These are phyloP conservation scores for Himalopsyche kuldschensis DNA, from an alignment of 2,888 invertebrate genomes.

Conservation along the genomic window DNA sequence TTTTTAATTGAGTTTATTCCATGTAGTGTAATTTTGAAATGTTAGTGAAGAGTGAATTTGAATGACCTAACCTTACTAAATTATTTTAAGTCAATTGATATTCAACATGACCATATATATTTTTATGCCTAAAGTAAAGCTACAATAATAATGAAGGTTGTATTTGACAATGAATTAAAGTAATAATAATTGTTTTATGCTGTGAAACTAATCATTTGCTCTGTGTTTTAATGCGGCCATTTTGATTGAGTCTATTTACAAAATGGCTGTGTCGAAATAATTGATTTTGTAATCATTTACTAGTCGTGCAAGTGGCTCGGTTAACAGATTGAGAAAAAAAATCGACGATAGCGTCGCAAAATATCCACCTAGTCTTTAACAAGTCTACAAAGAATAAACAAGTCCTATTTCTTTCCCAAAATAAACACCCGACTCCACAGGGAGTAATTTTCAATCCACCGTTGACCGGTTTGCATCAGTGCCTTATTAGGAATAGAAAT, in stretches of 20 bases:
- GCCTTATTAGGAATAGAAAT: neutral
- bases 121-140: neutral
- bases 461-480: neutral
- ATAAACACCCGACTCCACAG: neutral
- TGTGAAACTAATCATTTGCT: neutral
- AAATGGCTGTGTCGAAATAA: neutral
- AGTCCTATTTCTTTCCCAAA: neutral
- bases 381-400: conserved; percentile 12
- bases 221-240: neutral
- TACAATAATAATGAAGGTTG: neutral
- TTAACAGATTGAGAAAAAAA: neutral
- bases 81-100: neutral
- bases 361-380: conserved; percentile 33
- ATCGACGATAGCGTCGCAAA: conserved; percentile 35
- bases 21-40: too few species aligned
- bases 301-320: neutral
- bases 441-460: neutral
- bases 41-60: too few species aligned
- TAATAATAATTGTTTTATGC: neutral
- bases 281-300: neutral
- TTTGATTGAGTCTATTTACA: neutral
- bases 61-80: too few species aligned
- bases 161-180: neutral
- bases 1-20: too few species aligned
- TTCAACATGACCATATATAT: neutral